Evolutionary conservation across 2,113 vertebrate species (phyloP), one percentile per base, ranked within the genome.

Genomic region (Perca fluviatilis): DNA sequence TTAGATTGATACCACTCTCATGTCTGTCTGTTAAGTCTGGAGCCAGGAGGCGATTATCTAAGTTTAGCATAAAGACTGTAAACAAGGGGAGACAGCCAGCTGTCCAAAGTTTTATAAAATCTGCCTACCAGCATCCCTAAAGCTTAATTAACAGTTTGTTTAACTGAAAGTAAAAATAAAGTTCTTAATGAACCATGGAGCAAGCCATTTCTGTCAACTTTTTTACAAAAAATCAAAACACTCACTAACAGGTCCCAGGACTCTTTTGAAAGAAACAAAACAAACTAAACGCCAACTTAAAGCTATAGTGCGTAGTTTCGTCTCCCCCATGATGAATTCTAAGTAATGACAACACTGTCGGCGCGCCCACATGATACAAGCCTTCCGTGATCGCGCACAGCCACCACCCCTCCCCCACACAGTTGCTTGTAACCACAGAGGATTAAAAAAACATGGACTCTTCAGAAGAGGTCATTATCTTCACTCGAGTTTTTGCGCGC

Each of bases 31-130:
- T 54, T n/a, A 54, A 15, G 33, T 19, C 58, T 33, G 50, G 13
- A 79, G 77, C 63, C 49, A 63, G 67, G 49, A 70, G 16, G 57
- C 3, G 33, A 56, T 47, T 62, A 63, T 33, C 47, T 53, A 21
- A 54, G 57, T 43, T 62, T 49, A 64, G 50, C 68, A 49, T 72
- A 16, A 25, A 57, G 51, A 14, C 21, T 36, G 21, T 27, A 67
- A 47, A 49, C 33, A 19, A 27, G 25, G 18, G 36, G 13, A 27
- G 18, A 10, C 49, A 49, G 21, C 65, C 40, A 76, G 72, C 36
- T 75, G 64, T 62, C 54, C 54, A 30, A 27, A 21, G 16, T 61
- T 33, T 40, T 3, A 8, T 19, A 61, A 18, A 46, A 53, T 21
- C 27, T 65, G 21, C 43, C 14, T 23, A 47, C 7, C 2, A 27